Conservation (phyloP, 2,888 invertebrate genomes). For the Acleris holmiana region DNA sequence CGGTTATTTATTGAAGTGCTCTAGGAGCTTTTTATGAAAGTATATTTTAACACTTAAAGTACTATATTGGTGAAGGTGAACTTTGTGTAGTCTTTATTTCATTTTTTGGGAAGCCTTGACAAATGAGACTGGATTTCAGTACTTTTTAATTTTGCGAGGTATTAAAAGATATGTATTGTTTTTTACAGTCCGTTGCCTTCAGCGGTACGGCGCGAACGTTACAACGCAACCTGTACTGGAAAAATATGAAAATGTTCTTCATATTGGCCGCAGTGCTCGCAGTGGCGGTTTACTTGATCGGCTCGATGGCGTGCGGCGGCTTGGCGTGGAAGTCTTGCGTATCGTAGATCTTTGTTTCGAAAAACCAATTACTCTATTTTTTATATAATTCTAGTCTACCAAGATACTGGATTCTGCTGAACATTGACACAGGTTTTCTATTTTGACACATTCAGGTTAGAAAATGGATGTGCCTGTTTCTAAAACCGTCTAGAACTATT, state of each 20-base stretch:
- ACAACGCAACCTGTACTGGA: constrained; percentile 95
- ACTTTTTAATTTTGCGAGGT: too few relatives aligned
- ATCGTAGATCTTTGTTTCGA: neutral
- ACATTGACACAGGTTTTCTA: neutral
- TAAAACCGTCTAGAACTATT: too few relatives aligned
- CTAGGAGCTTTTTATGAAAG: too few relatives aligned
- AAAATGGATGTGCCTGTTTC: too few relatives aligned
- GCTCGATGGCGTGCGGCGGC: constrained; percentile 95
- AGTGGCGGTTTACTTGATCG: constrained; percentile 91
- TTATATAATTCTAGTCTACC: constrained; percentile 9
- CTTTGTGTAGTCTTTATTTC: too few relatives aligned
- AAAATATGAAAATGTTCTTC: constrained; percentile 95
- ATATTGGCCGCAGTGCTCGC: constrained; percentile 87
- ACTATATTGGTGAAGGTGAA: too few relatives aligned
- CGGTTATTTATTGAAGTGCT: too few relatives aligned
- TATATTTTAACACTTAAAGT: too few relatives aligned
- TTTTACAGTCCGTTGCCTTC: constrained; percentile 93
- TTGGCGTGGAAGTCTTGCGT: constrained; percentile 90
- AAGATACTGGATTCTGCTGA: neutral
- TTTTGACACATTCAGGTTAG: neutral
- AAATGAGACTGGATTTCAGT: too few relatives aligned
- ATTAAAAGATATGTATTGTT: too few relatives aligned
- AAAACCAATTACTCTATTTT: constrained; percentile 19
- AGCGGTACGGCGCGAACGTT: constrained; percentile 93
- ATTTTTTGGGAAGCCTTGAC: too few relatives aligned